Evolutionary conservation across 2,797 vertebrate species (phyloP).

Genomic region (Micropoecilia bifurca): DNA sequence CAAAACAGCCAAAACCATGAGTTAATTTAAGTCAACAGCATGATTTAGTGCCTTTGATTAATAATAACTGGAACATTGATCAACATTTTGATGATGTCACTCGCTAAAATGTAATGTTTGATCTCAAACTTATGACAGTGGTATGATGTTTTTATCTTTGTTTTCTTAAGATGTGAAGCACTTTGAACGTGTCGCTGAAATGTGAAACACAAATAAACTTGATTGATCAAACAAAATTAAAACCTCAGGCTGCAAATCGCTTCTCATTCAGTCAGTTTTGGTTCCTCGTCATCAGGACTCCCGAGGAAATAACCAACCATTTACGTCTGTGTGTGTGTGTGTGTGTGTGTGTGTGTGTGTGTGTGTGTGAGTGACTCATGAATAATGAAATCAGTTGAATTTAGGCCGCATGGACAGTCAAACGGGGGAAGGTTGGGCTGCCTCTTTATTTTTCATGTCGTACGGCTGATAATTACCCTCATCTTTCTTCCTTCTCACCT

Average conservation of each 20-base stretch:
- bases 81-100: too few relatives aligned
- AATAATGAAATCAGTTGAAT: slow-evolving; percentile 71
- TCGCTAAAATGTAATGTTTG: too few relatives aligned
- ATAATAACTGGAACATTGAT: too few relatives aligned
- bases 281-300: neutral
- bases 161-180: too few relatives aligned
- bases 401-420: slow-evolving; percentile 49
- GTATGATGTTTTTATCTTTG: too few relatives aligned
- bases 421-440: slow-evolving; percentile 25
- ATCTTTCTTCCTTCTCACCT: neutral
- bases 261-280: neutral
- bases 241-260: neutral
- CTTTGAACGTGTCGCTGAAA: too few relatives aligned
- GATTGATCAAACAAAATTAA: neutral
- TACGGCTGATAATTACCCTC: slow-evolving; percentile 7
- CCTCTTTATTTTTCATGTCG: slow-evolving; percentile 17
- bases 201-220: too few relatives aligned
- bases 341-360: slow-evolving; percentile 38
- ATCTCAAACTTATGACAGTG: too few relatives aligned
- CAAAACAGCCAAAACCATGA: too few relatives aligned
- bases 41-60: too few relatives aligned
- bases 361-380: slow-evolving; percentile 36
- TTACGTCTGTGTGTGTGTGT: neutral
- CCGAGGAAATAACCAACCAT: neutral
- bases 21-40: neutral